phyloP scores from a whole-genome alignment of 2,888 invertebrate species.

The Drosophila rubida region DNA sequence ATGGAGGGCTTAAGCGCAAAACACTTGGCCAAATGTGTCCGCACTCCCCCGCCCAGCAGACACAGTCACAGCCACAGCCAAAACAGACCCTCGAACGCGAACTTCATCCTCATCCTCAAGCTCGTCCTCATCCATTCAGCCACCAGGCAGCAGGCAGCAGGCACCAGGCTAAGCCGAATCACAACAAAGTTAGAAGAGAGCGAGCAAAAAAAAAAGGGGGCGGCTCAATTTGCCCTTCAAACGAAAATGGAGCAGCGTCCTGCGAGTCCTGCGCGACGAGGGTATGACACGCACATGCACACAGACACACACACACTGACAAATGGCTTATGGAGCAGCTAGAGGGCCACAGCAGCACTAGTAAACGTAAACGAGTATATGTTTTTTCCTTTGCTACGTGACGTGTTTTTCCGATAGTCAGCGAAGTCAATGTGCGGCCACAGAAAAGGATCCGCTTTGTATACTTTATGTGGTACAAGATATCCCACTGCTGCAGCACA shows the following conservation, averaged over 20 bases:
- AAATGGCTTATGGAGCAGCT: conserved; percentile 7
- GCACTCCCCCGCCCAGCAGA: conserved; percentile 38
- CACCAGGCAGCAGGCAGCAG: conserved; percentile 11
- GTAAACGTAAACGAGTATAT: conserved; percentile 59
- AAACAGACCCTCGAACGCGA: conserved; percentile 31
- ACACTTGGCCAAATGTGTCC: conserved; percentile 85
- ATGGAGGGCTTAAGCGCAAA: conserved; percentile 85
- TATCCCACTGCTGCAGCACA: conserved; percentile 45
- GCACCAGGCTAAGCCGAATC: conserved; percentile 63
- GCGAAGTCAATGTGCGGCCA: conserved; percentile 61
- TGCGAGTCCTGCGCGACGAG: conserved; percentile 25
- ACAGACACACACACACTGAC: conserved; percentile 8
- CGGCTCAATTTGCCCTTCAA: conserved; percentile 46
- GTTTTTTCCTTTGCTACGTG: conserved; percentile 66
- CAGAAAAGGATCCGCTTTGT: conserved; percentile 32
- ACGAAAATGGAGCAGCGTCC: conserved; percentile 69
- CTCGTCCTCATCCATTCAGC: conserved; percentile 1
- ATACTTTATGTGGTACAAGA: conserved; percentile 13
- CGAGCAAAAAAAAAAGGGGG: conserved; percentile 25
- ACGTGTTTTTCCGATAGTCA: conserved; percentile 68
- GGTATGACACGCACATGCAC: conserved; percentile 24
- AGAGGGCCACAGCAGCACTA: conserved; percentile 15
- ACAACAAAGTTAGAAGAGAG: conserved; percentile 56
- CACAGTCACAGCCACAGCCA: conserved; percentile 25
- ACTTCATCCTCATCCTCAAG: conserved; percentile 7